Evolutionary conservation across 2,113 vertebrate species (phyloP).

Genomic region (Sebastes fasciatus): DNA sequence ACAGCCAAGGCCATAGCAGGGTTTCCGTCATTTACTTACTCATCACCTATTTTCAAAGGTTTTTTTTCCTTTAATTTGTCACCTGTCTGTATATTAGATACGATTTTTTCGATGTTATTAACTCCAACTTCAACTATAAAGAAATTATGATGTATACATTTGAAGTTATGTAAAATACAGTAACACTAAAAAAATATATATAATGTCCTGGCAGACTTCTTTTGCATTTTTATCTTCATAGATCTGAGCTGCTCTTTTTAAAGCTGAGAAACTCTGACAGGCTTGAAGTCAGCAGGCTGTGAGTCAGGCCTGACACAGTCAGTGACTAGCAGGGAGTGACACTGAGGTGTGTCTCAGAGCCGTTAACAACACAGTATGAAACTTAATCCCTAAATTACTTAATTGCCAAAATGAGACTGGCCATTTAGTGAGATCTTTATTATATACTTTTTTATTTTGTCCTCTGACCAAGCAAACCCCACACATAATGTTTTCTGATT

Average conservation of each 20-base stretch:
- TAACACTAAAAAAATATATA: not conserved
- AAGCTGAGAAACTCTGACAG: conserved; percentile 23
- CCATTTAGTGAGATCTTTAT: not conserved
- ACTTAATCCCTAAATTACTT: conserved; percentile 15
- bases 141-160: not conserved
- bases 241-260: conserved; percentile 9
- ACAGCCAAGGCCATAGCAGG: not conserved
- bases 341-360: conserved; percentile 36
- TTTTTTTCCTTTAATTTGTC: too few relatives aligned
- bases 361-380: not conserved
- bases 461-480: not conserved
- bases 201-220: not conserved
- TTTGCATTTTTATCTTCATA: not conserved
- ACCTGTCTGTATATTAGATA: not conserved
- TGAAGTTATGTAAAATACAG: conserved; percentile 2
- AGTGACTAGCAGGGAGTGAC: conserved; percentile 12
- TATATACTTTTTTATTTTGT: not conserved
- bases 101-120: not conserved
- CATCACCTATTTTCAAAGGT: not conserved
- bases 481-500: not conserved
- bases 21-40: not conserved
- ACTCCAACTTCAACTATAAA: not conserved
- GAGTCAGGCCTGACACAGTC: conserved; percentile 45
- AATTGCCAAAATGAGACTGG: not conserved
- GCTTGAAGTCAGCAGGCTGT: conserved; percentile 30